Conservation (phyloP, 2,113 vertebrate genomes). For the Zingel zingel region DNA sequence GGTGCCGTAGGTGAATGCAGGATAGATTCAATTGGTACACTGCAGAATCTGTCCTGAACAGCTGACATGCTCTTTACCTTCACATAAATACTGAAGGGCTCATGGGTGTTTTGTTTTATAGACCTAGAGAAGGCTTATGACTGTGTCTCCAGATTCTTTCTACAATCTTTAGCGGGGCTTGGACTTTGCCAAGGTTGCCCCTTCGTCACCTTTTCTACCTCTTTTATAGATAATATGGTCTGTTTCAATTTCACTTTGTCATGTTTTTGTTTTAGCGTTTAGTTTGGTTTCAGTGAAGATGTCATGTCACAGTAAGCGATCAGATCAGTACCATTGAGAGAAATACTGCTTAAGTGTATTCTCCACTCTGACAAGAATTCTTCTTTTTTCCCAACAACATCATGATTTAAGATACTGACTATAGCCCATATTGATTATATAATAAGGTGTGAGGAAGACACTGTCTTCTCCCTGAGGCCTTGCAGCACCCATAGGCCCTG, state of each 20-base stretch:
- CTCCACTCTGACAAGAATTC: background rate
- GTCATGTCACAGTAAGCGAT: background rate
- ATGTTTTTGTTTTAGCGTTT: background rate
- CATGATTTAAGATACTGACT: background rate
- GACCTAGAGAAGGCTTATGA: no score
- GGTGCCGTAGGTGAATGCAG: background rate
- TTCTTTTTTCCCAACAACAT: background rate
- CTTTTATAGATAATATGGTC: background rate
- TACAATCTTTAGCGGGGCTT: background rate
- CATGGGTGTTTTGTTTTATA: background rate
- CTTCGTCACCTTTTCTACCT: conserved; percentile 8
- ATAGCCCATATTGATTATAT: background rate
- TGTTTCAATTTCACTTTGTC: background rate
- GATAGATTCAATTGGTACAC: background rate
- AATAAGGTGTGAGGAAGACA: conserved; percentile 5
- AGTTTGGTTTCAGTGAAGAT: no score
- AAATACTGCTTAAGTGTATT: background rate
- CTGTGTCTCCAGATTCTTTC: no score
- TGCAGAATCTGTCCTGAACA: background rate
- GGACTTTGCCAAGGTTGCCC: background rate
- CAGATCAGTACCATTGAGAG: no score
- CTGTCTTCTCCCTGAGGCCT: conserved; percentile 5
- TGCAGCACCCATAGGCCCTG: conserved; percentile 22
- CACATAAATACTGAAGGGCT: background rate
- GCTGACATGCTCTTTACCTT: background rate